Evolutionary conservation across 1,140 invertebrate genomes (phyloP).

Genomic region (Drosophila sp.): DNA sequence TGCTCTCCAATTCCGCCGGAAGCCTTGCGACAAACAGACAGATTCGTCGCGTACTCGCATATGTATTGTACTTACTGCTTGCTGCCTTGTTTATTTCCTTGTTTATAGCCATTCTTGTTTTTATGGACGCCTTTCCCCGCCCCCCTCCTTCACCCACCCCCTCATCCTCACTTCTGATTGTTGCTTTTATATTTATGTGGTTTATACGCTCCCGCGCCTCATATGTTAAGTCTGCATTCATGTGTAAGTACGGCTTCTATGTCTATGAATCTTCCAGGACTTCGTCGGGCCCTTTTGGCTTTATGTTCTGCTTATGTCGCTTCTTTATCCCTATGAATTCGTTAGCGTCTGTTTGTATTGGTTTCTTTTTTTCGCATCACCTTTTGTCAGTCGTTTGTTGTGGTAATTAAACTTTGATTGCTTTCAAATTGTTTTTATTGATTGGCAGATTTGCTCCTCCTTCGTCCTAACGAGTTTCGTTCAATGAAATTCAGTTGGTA

Average conservation of each 20-base stretch:
- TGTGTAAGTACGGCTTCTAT: slow-evolving; percentile 5
- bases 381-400: slow-evolving; percentile 65
- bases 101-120: slow-evolving; percentile 69
- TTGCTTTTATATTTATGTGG: slow-evolving; percentile 76
- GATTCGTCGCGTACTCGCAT: slow-evolving; percentile 40
- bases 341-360: slow-evolving; percentile 29
- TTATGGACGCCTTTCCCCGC: slow-evolving; percentile 39
- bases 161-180: slow-evolving; percentile 65
- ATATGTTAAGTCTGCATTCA: slow-evolving; percentile 56
- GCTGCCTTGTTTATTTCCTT: slow-evolving; percentile 78
- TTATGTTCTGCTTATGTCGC: slow-evolving; percentile 38
- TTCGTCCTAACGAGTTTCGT: slow-evolving; percentile 33
- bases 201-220: slow-evolving; percentile 57
- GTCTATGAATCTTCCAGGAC: slow-evolving; percentile 29
- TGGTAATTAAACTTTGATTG: slow-evolving; percentile 83
- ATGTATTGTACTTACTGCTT: slow-evolving; percentile 67
- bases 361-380: slow-evolving; percentile 40
- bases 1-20: slow-evolving; percentile 74
- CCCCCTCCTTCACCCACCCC: not conserved
- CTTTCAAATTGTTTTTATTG: slow-evolving; percentile 80
- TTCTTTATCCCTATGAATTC: slow-evolving; percentile 46
- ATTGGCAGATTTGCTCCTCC: slow-evolving; percentile 59
- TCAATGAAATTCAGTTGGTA: slow-evolving; percentile 50
- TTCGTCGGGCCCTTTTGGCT: slow-evolving; percentile 31
- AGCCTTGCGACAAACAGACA: slow-evolving; percentile 60